These are phyloP conservation scores for Bellardia bayeri DNA, from an alignment of 2,888 invertebrate genomes.

Conservation along the genomic window DNA sequence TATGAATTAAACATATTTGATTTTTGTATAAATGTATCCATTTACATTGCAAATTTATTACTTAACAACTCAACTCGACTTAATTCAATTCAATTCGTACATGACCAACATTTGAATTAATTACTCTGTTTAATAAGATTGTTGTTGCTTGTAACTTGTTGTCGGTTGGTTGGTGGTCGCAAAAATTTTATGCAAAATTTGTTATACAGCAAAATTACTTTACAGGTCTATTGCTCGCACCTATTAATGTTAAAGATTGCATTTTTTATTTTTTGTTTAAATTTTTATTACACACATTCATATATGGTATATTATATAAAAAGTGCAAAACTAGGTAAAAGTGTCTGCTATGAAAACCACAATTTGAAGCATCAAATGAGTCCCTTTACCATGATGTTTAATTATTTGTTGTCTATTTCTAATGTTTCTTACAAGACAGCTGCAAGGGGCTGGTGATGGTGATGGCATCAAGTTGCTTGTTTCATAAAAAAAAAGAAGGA, in stretches of 20 bases:
- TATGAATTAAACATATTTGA: conserved; percentile 41
- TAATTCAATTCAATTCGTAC: conserved; percentile 18
- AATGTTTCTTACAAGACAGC: too few relatives aligned
- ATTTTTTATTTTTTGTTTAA: too few relatives aligned
- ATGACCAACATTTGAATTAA: conserved; percentile 46
- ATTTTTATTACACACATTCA: too few relatives aligned
- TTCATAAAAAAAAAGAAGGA: too few relatives aligned
- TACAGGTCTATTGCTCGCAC: neutral
- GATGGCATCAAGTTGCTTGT: too few relatives aligned
- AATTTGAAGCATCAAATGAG: too few relatives aligned
- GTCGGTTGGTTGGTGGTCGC: neutral
- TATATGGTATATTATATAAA: neutral
- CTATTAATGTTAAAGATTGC: too few relatives aligned
- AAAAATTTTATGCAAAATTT: conserved; percentile 17
- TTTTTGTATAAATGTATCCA: conserved; percentile 2
- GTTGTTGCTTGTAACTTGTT: neutral
- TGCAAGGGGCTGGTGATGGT: too few relatives aligned
- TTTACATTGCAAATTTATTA: conserved; percentile 36
- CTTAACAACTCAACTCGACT: conserved; percentile 28
- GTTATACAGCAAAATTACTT: neutral
- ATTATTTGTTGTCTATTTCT: too few relatives aligned
- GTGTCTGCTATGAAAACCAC: neutral
- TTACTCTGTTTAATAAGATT: conserved; percentile 31
- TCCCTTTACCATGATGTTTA: neutral
- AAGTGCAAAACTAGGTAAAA: conserved; percentile 1